phyloP scores from a whole-genome alignment of 2,113 vertebrate species.

The Pomatorhinus ruficollis region DNA sequence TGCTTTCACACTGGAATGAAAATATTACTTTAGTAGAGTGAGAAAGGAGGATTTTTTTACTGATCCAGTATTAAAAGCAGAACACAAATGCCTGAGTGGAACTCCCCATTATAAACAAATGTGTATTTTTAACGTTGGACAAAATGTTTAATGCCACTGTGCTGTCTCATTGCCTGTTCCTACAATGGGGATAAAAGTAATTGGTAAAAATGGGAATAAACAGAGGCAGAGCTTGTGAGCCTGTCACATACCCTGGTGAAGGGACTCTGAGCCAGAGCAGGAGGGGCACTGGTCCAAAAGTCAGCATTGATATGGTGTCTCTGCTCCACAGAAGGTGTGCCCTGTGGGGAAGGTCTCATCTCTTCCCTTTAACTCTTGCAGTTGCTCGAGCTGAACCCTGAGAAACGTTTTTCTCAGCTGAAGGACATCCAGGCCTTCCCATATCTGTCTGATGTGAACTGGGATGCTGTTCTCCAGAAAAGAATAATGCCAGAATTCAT shows the following conservation, averaged over 20 bases:
- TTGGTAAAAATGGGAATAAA: neutral
- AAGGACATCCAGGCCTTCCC: slow-evolving; percentile 84
- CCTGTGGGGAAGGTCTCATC: neutral
- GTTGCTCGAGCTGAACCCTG: slow-evolving; percentile 86
- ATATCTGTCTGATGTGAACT: slow-evolving; percentile 86
- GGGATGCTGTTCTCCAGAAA: slow-evolving; percentile 91
- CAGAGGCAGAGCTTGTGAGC: neutral
- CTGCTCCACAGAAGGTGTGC: neutral
- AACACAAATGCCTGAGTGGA: neutral
- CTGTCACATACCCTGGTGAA: accelerated
- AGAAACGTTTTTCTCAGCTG: slow-evolving; percentile 87
- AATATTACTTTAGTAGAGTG: neutral
- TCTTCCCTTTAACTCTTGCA: slow-evolving; percentile 52
- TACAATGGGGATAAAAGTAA: neutral
- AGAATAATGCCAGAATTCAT: slow-evolving; percentile 86
- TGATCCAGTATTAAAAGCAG: neutral
- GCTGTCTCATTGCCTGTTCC: neutral
- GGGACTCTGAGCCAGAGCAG: neutral
- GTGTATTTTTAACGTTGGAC: neutral
- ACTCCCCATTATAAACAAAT: neutral
- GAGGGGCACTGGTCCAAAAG: neutral
- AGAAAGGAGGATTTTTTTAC: neutral
- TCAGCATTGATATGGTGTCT: accelerated
- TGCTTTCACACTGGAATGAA: neutral
- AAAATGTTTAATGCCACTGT: neutral